These are phyloP conservation scores for Decapterus maruadsi DNA, from an alignment of 2,797 vertebrate species.

Conservation along the genomic window DNA sequence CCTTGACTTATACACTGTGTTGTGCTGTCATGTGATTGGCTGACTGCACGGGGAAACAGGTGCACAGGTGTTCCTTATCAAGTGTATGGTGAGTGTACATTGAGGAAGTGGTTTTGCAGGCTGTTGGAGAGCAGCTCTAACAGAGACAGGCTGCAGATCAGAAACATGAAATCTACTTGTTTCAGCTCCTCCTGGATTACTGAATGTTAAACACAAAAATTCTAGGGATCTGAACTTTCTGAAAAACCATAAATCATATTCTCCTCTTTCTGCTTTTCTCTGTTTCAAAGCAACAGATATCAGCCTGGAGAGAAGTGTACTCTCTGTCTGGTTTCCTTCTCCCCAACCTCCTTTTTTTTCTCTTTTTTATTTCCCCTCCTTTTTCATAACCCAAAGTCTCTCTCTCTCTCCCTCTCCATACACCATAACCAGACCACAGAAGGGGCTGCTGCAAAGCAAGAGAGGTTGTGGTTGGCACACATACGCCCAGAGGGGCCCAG, in stretches of 20 bases:
- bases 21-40: not conserved
- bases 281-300: not conserved
- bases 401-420: constrained; percentile 43
- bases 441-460: constrained; percentile 65
- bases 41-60: not conserved
- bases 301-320: not conserved
- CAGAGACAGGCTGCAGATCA: not conserved
- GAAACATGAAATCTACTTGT: not conserved
- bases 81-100: not conserved
- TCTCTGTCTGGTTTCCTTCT: not conserved
- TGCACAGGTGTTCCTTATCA: not conserved
- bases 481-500: constrained; percentile 82
- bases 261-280: not conserved
- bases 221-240: not conserved
- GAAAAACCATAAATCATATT: not conserved
- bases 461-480: constrained; percentile 82
- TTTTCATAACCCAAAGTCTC: constrained; percentile 40
- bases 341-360: not conserved
- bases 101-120: not conserved
- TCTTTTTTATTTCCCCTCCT: constrained; percentile 14
- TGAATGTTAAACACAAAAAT: not conserved
- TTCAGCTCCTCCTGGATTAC: not conserved
- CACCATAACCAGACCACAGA: constrained; percentile 71
- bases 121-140: not conserved
- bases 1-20: not conserved